These are phyloP conservation scores for Microtus pennsylvanicus DNA, from an alignment of 2,113 vertebrate species.

Conservation along the genomic window DNA sequence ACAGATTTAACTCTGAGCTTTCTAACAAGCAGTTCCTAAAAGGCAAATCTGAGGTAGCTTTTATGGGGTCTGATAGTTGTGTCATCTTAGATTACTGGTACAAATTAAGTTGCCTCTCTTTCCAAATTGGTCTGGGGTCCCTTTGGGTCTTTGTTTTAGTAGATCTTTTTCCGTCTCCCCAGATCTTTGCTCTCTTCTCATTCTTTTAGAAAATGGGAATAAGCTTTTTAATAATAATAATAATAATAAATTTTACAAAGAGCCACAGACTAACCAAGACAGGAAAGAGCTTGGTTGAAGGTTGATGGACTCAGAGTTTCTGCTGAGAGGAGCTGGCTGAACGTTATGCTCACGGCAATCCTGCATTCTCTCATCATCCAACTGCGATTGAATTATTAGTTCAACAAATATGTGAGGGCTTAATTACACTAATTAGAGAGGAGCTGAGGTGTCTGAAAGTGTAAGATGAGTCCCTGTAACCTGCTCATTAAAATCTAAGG, in stretches of 20 bases:
- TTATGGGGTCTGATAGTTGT: neutral
- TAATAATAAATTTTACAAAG: neutral
- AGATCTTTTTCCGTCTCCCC: neutral
- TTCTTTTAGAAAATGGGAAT: slow-evolving; percentile 51
- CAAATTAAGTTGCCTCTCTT: slow-evolving; percentile 13
- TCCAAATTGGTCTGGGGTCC: neutral
- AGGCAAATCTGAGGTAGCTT: neutral
- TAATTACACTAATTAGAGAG: slow-evolving; percentile 56
- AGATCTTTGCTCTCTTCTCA: neutral
- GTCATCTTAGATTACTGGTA: neutral
- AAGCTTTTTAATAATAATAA: neutral
- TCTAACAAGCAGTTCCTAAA: neutral
- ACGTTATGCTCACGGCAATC: neutral
- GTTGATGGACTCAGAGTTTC: fast-evolving
- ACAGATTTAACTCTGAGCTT: slow-evolving; percentile 3
- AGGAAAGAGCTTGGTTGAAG: neutral
- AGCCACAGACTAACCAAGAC: neutral
- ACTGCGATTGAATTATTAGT: slow-evolving; percentile 29
- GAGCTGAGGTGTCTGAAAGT: neutral
- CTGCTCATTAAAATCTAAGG: slow-evolving; percentile 36
- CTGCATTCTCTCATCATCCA: neutral
- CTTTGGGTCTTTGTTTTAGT: neutral
- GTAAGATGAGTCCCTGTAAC: neutral
- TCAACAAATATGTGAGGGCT: slow-evolving; percentile 55
- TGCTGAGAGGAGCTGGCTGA: neutral